phyloP scores from a whole-genome alignment of 2,888 invertebrate genomes.

The Melipona beecheii region DNA sequence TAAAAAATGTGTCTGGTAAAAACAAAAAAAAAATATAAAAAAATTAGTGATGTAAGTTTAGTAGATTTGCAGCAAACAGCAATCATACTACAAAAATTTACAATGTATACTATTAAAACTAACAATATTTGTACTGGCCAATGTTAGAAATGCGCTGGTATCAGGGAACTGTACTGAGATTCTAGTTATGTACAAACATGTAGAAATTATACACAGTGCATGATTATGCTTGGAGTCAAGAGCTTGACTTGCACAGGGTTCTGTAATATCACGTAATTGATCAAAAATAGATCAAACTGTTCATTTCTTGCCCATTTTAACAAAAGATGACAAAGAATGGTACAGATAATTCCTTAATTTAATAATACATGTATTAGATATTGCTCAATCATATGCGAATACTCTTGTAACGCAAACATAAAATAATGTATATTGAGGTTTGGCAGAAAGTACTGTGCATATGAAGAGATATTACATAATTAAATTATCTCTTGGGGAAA shows the following conservation, averaged over 20 bases:
- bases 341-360: slow-evolving; percentile 38
- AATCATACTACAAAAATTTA: slow-evolving; percentile 76
- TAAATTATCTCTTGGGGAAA: slow-evolving; percentile 33
- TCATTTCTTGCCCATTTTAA: slow-evolving; percentile 42
- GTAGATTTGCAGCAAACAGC: slow-evolving; percentile 75
- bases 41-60: slow-evolving; percentile 77
- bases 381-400: slow-evolving; percentile 66
- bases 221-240: slow-evolving; percentile 41
- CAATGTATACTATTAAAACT: slow-evolving; percentile 81
- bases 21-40: slow-evolving; percentile 50
- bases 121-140: slow-evolving; percentile 82
- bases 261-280: slow-evolving; percentile 36
- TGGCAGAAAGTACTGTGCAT: slow-evolving; percentile 42
- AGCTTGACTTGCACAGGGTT: slow-evolving; percentile 53
- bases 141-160: slow-evolving; percentile 80
- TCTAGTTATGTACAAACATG: slow-evolving; percentile 68
- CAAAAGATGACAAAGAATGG: slow-evolving; percentile 2
- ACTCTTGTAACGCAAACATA: slow-evolving; percentile 44
- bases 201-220: slow-evolving; percentile 53
- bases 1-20: slow-evolving; percentile 39
- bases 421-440: slow-evolving; percentile 35
- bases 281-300: slow-evolving; percentile 31
- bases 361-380: slow-evolving; percentile 48
- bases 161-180: slow-evolving; percentile 79
- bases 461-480: slow-evolving; percentile 18